Evolutionary conservation across 2,888 invertebrate species (phyloP), one percentile per base, ranked within the genome.

Genomic region (Perizoma affinitatum): DNA sequence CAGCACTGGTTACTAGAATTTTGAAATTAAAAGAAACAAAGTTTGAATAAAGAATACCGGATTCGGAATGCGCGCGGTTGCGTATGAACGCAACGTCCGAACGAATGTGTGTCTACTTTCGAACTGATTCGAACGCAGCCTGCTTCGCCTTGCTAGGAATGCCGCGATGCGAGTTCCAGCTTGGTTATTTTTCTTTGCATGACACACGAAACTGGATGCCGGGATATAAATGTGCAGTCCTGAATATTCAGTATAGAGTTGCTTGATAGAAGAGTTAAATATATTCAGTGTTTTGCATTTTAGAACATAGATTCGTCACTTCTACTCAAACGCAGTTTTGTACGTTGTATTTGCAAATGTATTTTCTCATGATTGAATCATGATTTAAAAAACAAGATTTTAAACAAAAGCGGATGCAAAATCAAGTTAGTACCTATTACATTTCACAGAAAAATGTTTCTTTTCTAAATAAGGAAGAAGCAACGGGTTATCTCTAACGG

Each of bases 81-180:
- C 70, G 72, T 70, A 66, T 67, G 58, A 58, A 72, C 70, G 73
- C 75, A 76, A 75, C 90, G 91, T 88, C 88, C 81, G 83, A 76
- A 76, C 82, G 65, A 75, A 74, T 74, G 79, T 79, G 79, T 79
- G 84, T 82, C 83, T 83, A 88, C 87, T 89, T 90, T 90, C 90
- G 82, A 89, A 91, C 91, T 91, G 88, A 82, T 60, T 73, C 72
- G 68, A 47, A 11, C 71, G 55, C 34, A 35, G 61, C 74, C 75
- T 58, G 75, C 76, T 74, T 54, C 82, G 78, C 79, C 81, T 83
- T 80, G 78, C 74, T 70, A 84, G 88, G 90, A 91, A 91, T 91
- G 90, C 80, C 73, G 88, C 70, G 71, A 75, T 75, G 76, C 89
- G 83, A 88, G 82, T 85, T 58, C 86, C 76, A 72, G 70, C 75